These are phyloP conservation scores for Muntiacus reevesi DNA, from an alignment of 2,113 vertebrate species.

Conservation along the genomic window DNA sequence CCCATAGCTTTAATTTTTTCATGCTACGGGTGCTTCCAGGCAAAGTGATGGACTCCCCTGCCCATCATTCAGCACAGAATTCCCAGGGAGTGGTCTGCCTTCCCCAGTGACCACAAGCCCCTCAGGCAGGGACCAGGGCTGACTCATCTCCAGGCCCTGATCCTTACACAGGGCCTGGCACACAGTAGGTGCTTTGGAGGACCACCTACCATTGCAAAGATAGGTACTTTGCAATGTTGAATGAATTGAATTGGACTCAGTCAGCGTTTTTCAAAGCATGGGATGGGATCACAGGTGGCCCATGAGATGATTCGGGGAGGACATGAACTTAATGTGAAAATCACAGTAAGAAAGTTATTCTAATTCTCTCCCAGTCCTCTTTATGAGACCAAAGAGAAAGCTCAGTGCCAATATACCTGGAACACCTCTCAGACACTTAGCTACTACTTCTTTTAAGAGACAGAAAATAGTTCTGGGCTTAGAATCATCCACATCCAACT, in stretches of 20 bases:
- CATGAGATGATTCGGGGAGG: background rate
- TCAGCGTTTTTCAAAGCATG: background rate
- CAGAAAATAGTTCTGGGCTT: background rate
- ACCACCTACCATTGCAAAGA: background rate
- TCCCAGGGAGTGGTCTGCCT: too few species aligned
- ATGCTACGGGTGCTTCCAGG: background rate
- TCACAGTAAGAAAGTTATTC: background rate
- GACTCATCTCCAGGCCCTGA: background rate
- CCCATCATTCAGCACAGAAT: background rate
- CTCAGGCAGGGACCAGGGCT: background rate
- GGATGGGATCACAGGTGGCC: background rate
- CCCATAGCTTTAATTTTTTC: background rate
- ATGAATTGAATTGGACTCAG: background rate
- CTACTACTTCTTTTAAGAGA: background rate
- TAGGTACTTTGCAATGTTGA: too few species aligned
- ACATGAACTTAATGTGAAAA: background rate
- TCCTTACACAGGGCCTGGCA: background rate
- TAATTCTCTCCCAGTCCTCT: background rate
- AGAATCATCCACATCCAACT: background rate
- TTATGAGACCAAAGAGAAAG: background rate
- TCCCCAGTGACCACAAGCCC: background rate
- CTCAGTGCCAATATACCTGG: background rate
- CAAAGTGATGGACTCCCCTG: background rate
- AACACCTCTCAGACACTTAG: background rate
- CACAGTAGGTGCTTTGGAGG: background rate